Evolutionary conservation across 1,140 invertebrate genomes (phyloP), one percentile per base, ranked within the genome.

Genomic region (Dysdera silvatica): DNA sequence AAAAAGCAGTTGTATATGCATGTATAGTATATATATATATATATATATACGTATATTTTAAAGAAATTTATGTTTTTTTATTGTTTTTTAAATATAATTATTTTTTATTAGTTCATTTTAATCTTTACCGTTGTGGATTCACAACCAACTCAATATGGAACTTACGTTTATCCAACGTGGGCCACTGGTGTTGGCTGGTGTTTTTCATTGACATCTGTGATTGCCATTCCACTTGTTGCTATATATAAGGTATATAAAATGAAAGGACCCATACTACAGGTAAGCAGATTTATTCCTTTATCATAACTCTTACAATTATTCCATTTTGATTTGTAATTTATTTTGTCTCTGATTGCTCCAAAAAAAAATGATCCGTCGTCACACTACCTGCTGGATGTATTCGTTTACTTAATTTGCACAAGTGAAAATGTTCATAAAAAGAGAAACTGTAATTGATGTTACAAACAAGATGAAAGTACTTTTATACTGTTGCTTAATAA

Each of bases 51-150:
- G 16, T 41, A 12, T 37, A 37, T 1, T 10, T 37, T 12, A 12
- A n/a, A 37, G 10, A 37, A 37, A 37, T 37, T n/a, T 37, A 37
- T 37, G n/a, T 37, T 37, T 37, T 37, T 12, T 37, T 12, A 12
- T 49, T 29, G 16, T 49, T 23, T 16, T 18, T n/a, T 16, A 37
- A 37, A 2, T 2, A 14, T 60, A 16, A 23, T 14, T 54, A 29
- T 10, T 47, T 47, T 52, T 65, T 70, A 66, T 3, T 57, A 78
- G 77, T 66, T 69, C 10, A 74, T 78, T 28, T 57, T 78, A 29
- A 68, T 76, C 3, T 78, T 77, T 59, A 73, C 74, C 2, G 71
- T 70, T 60, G 60, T 73, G 14, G 71, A 76, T 52, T 70, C 74
- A 65, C 70, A 72, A 51, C 73, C 73, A 6, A 71, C 73, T 2